phyloP scores from a whole-genome alignment of 2,888 invertebrate genomes.

The Mimachlamys varia region DNA sequence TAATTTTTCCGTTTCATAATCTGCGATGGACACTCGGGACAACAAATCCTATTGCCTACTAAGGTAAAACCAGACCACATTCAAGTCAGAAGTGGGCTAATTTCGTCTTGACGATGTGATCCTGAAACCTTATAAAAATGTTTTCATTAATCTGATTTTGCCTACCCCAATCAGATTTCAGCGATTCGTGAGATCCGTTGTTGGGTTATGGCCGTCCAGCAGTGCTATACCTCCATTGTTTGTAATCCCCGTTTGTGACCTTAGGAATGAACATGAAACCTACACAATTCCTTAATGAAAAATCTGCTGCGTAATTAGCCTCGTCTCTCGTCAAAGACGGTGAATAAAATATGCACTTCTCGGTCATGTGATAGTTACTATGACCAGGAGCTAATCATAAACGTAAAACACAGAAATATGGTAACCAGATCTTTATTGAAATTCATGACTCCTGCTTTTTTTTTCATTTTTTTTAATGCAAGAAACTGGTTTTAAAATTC shows the following conservation, averaged over 20 bases:
- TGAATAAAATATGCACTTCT: conserved; percentile 33
- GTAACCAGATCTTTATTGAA: background rate
- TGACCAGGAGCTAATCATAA: conserved; percentile 9
- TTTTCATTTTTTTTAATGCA: background rate
- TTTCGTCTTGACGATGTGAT: conserved; percentile 13
- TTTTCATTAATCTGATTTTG: conserved; percentile 33
- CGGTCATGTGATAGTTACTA: background rate
- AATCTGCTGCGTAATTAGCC: conserved; percentile 10
- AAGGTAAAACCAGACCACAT: background rate
- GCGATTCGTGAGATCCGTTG: conserved; percentile 20
- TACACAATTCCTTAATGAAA: conserved; percentile 17
- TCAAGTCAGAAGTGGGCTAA: conserved; percentile 21
- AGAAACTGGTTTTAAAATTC: background rate
- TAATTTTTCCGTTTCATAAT: background rate
- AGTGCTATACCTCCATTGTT: conserved; percentile 8
- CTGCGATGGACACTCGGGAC: background rate
- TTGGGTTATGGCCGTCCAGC: background rate
- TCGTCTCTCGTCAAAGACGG: background rate
- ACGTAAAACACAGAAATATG: background rate
- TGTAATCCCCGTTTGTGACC: conserved; percentile 19
- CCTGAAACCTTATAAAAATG: conserved; percentile 23
- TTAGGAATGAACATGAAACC: conserved; percentile 29
- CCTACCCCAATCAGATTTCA: conserved; percentile 28
- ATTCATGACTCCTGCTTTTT: background rate
- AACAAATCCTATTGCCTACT: conserved; percentile 10